phyloP scores from a whole-genome alignment of 1,140 invertebrate species.

The Drosophila navojoa region DNA sequence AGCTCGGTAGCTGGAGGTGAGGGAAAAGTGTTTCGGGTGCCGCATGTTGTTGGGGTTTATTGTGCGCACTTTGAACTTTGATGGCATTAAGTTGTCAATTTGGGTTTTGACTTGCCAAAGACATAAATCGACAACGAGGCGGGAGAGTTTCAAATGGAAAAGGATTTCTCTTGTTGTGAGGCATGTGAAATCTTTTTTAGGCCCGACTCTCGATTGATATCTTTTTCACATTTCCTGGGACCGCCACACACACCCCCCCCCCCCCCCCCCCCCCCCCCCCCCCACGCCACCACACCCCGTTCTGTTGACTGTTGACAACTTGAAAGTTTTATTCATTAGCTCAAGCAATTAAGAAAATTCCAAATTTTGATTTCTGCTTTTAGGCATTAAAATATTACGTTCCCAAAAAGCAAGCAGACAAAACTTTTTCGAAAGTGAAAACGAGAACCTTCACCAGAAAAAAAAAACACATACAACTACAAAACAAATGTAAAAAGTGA shows the following conservation, averaged over 20 bases:
- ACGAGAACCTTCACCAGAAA: conserved; percentile 59
- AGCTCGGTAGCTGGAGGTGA: neutral
- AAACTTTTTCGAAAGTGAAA: conserved; percentile 69
- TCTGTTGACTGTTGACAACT: neutral
- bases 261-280: too few relatives aligned
- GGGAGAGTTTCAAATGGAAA: conserved; percentile 39
- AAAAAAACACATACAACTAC: conserved; percentile 13
- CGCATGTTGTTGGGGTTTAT: conserved; percentile 42
- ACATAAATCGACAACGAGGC: conserved; percentile 39
- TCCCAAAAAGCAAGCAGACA: neutral
- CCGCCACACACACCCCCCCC: neutral
- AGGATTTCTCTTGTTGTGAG: conserved; percentile 38
- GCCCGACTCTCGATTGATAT: conserved; percentile 32
- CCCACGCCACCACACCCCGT: neutral
- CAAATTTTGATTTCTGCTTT: conserved; percentile 3
- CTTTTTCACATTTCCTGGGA: neutral
- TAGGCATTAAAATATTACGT: conserved; percentile 14
- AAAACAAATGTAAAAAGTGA: conserved; percentile 61
- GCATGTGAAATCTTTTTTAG: conserved; percentile 26
- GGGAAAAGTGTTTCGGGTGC: conserved; percentile 11
- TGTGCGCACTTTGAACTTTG: conserved; percentile 75
- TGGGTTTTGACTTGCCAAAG: conserved; percentile 64
- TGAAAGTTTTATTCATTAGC: conserved; percentile 4
- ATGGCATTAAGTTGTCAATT: conserved; percentile 80
- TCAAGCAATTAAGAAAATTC: conserved; percentile 12